A percentile compares a stretch with the other conserved stretches of the same genome.
Evolutionary conservation across 2,113 vertebrate genomes (phyloP).

Genomic region (Brachypodius melanocephalos): DNA sequence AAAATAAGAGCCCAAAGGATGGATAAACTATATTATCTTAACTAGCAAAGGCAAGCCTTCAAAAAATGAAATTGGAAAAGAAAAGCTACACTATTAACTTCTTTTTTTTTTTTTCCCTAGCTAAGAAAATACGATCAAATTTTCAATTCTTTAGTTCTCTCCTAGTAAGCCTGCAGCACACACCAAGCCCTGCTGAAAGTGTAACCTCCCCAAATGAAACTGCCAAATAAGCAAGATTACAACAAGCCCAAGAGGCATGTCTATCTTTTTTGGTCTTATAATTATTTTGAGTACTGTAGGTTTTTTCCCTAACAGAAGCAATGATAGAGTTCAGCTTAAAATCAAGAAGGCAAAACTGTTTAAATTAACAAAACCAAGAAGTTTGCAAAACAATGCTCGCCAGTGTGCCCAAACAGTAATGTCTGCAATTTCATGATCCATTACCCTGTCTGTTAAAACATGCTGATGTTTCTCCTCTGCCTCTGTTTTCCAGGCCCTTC

Average conservation of each 20-base stretch:
- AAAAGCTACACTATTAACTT: background rate
- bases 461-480: background rate
- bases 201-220: conserved; percentile 30
- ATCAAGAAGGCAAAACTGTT: conserved; percentile 28
- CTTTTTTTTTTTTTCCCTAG: background rate
- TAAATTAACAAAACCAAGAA: conserved; percentile 38
- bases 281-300: conserved; percentile 6
- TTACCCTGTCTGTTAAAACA: conserved; percentile 54
- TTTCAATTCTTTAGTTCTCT: background rate
- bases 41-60: conserved; percentile 30
- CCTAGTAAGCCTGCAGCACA: background rate
- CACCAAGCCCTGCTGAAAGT: background rate
- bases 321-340: background rate
- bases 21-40: conserved; percentile 43
- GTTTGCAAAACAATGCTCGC: conserved; percentile 48
- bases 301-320: background rate
- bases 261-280: conserved; percentile 16
- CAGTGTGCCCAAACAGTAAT: conserved; percentile 21
- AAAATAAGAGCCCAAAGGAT: conserved; percentile 51
- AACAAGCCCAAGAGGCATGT: conserved; percentile 4
- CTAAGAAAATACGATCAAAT: background rate
- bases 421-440: conserved; percentile 71
- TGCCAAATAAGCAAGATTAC: conserved; percentile 40
- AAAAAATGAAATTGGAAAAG: conserved; percentile 15
- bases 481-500: background rate